These are phyloP conservation scores for Leptopterna dolabrata DNA, from an alignment of 2,888 invertebrate species.

Conservation along the genomic window DNA sequence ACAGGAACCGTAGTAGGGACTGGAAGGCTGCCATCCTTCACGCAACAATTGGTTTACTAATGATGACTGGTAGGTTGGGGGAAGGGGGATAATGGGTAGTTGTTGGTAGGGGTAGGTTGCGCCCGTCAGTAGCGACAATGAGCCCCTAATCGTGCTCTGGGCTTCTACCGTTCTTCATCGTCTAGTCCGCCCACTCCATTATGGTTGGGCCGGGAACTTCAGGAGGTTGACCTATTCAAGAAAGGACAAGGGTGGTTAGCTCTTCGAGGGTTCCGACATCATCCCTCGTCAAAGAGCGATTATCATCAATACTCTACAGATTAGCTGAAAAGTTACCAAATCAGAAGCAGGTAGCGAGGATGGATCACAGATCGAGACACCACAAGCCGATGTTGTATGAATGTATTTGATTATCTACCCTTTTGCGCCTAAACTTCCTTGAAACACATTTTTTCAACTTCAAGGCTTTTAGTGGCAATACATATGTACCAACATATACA, in stretches of 20 bases:
- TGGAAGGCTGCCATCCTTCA: not conserved
- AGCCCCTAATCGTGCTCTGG: not conserved
- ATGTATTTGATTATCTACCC: too few relatives aligned
- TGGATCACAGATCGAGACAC: too few relatives aligned
- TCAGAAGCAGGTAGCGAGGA: not conserved
- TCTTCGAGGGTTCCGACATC: not conserved
- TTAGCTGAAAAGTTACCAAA: not conserved
- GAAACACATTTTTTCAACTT: too few relatives aligned
- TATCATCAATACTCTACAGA: not conserved
- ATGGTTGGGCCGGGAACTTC: not conserved
- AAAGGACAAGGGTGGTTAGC: not conserved
- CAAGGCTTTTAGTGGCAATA: too few relatives aligned
- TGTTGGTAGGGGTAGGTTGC: too few relatives aligned
- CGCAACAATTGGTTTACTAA: not conserved
- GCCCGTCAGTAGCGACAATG: not conserved
- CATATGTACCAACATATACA: too few relatives aligned
- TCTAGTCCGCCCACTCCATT: not conserved
- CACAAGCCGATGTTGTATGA: too few relatives aligned
- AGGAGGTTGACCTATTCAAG: constrained; percentile 23
- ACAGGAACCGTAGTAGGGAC: not conserved
- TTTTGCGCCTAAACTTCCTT: too few relatives aligned
- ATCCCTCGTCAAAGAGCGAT: not conserved
- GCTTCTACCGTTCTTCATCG: not conserved
- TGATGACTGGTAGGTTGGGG: not conserved
- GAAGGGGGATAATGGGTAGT: not conserved